These are phyloP conservation scores for Prunella fulvescens DNA, from an alignment of 2,113 vertebrate genomes.

Conservation along the genomic window DNA sequence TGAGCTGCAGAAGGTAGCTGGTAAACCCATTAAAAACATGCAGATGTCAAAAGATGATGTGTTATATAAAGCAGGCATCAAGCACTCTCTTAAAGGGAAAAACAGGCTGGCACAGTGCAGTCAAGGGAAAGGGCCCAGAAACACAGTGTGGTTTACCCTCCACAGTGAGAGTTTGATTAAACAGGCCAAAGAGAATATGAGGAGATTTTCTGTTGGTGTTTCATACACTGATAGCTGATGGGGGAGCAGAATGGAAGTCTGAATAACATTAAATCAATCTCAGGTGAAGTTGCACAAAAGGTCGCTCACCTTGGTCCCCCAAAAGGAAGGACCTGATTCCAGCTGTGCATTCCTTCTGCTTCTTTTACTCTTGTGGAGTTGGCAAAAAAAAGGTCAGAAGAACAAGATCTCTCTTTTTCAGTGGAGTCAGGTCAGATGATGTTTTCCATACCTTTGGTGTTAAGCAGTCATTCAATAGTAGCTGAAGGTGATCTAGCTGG, in stretches of 20 bases:
- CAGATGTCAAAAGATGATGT: constrained; percentile 12
- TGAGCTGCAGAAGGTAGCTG: constrained; percentile 48
- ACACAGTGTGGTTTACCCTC: not conserved
- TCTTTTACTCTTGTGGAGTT: not conserved
- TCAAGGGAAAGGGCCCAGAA: not conserved
- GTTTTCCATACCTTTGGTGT: not conserved
- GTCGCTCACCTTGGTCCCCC: not conserved
- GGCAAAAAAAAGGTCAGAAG: not conserved
- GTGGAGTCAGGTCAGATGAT: not conserved
- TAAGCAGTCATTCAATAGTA: not conserved
- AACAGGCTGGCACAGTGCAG: not conserved
- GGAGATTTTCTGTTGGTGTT: not conserved
- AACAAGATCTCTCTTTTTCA: not conserved
- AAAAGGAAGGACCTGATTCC: not conserved
- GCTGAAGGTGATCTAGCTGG: not conserved
- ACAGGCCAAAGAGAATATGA: not conserved
- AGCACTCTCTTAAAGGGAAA: not conserved
- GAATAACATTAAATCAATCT: not conserved
- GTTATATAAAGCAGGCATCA: not conserved
- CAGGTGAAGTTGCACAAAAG: not conserved
- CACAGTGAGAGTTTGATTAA: not conserved
- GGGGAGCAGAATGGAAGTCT: not conserved
- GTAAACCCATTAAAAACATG: constrained; percentile 28
- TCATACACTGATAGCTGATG: not conserved
- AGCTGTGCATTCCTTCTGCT: not conserved